Evolutionary conservation across 2,113 vertebrate species (phyloP).

Genomic region (Ibidorhyncha struthersii): DNA sequence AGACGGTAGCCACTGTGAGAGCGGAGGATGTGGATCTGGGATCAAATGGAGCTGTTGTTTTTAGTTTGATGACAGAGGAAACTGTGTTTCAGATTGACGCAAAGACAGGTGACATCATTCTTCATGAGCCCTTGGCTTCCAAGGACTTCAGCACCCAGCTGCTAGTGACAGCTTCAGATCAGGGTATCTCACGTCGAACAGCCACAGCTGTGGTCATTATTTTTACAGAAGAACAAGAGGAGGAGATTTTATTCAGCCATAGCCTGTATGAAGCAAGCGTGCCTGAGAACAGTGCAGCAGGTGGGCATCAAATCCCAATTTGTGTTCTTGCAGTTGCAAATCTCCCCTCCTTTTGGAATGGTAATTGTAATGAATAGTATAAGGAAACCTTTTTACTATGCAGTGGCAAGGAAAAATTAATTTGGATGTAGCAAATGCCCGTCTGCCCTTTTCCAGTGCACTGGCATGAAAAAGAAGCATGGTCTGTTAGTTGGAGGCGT

Average conservation of each 20-base stretch:
- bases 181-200: constrained; percentile 76
- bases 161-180: constrained; percentile 80
- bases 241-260: constrained; percentile 79
- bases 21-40: constrained; percentile 83
- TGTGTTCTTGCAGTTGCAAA: not conserved
- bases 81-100: constrained; percentile 78
- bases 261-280: constrained; percentile 77
- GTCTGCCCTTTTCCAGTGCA: not conserved
- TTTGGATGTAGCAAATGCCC: not conserved
- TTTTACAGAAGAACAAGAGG: constrained; percentile 76
- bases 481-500: not conserved
- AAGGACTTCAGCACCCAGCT: constrained; percentile 76
- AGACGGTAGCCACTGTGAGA: constrained; percentile 71
- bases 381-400: not conserved
- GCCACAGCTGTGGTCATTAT: constrained; percentile 83
- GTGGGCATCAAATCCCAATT: constrained; percentile 64
- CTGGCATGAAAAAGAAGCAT: not conserved
- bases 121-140: constrained; percentile 68
- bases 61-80: constrained; percentile 70
- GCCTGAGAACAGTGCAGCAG: constrained; percentile 84
- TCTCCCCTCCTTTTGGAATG: not conserved
- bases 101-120: constrained; percentile 80
- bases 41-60: constrained; percentile 82
- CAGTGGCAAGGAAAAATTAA: not conserved
- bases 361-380: not conserved